Base-by-base conservation (phyloP, 2,797 vertebrate genomes). In the Coracias cyanogaster region DNA sequence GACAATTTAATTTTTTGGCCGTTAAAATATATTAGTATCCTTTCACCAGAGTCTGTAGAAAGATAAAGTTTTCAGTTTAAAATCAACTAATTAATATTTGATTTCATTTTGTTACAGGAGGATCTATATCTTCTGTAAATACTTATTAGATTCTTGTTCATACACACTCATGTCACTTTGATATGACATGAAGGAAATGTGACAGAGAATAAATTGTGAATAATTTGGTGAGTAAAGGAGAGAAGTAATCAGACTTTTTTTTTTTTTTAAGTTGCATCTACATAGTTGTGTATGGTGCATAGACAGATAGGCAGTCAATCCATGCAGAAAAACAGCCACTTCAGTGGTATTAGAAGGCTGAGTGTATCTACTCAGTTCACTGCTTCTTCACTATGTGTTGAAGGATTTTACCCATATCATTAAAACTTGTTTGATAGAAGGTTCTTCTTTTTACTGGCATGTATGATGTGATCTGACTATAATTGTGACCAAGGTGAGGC, bases 381-480 rank as follows among this genome's bases (percentile, higher is more conserved):
- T 54, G 29, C 12, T 20, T 61, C 10, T 20, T 61, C 55, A 33
- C 28, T 7, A 20, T 26, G 6, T n/a, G 19, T 46, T 37, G 21
- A 69, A 52, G 39, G n/a, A 22, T 52, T 86, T 77, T 78, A 54
- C 29, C 29, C 5, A 10, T 74, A 49, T 17, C 46, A 33, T 62
- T 85, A 52, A 25, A 26, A 21, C 25, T 9, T 37, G 24, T 70
- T 76, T 69, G 20, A 9, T 24, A 31, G 25, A 37, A 45, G 7
- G 25, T 37, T 64, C 31, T 37, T 64, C 31, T 83, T 54, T 70
- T 71, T 21, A 10, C 28, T 39, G 35, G 7, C 13, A 18, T 1
- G 0, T 76, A 13, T 1, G 0, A 14, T 86, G 41, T 45, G 35
- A 55, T 39, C 25, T 79, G 35, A 22, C 37, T 65, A 2, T 21